Base-by-base conservation (phyloP, 2,113 vertebrate genomes). In the Barbus barbus region DNA sequence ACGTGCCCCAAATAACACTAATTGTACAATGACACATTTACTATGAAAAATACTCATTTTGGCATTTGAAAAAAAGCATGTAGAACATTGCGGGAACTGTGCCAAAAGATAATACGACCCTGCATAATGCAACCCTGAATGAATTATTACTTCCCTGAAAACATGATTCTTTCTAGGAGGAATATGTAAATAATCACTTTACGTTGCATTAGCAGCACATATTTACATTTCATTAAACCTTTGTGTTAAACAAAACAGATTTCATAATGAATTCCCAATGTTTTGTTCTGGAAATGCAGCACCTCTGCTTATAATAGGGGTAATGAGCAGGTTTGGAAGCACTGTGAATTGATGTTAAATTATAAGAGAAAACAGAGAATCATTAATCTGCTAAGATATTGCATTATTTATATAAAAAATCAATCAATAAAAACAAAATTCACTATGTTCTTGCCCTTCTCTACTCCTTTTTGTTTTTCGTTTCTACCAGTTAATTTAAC, bases 211-310 rank as follows among this genome's bases (percentile, higher is more conserved):
- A 33, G 71, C 20, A 46, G 41, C 24, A 63, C n/a, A 63, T 78
- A 38, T 33, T 75, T 74, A 22, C n/a, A 74, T 46, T 83, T 36
- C 6, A 83, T 48, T 75, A 61, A 48, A 58, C 22, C 2, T 71
- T 9, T 3, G 33, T 12, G 67, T 82, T 63, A 63, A 75, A 44
- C 56, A 73, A 73, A 82, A 82, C 67, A 28, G 51, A 60, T 73
- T 81, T 60, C 67, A 58, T 28, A 41, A 77, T 77, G 33, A 69
- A 38, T 69, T 77, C 24, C 16, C 22, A 20, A 22, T 9, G 31
- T 5, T n/a, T 14, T 56, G 51, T n/a, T 77, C 22, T 56, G 18
- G 20, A 56, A 77, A 77, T 58, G 31, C 75, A 76, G 24, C 73
- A 56, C 9, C 28, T 14, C 16, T 12, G 16, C 11, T 53, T 65